These are phyloP conservation scores for Lycocorax pyrrhopterus DNA, from an alignment of 2,113 vertebrate genomes.

Conservation along the genomic window DNA sequence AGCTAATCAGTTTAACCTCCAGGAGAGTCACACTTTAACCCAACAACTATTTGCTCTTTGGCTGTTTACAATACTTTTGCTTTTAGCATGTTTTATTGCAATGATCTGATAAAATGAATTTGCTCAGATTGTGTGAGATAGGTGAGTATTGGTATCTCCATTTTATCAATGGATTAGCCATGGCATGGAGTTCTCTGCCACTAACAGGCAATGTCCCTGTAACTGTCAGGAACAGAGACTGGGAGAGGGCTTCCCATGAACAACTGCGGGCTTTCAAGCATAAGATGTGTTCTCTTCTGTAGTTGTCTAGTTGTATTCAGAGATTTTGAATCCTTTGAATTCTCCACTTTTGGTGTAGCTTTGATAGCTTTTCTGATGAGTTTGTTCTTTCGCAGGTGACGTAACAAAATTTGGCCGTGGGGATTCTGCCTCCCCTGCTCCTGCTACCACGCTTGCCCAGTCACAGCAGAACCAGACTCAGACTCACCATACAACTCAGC, in stretches of 20 bases:
- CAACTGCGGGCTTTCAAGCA: background rate
- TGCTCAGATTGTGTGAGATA: background rate
- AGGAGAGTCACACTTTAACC: background rate
- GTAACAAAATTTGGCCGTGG: constrained; percentile 91
- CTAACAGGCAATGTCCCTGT: background rate
- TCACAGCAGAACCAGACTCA: constrained; percentile 83
- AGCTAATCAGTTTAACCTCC: constrained; percentile 1
- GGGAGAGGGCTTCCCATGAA: background rate
- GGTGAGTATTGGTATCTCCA: background rate
- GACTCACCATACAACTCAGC: constrained; percentile 86
- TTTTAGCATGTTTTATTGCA: background rate
- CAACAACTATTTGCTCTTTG: background rate
- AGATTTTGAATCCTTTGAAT: background rate
- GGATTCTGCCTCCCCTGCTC: constrained; percentile 90
- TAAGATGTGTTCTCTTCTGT: background rate
- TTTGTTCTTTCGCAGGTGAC: constrained; percentile 76
- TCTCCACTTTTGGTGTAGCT: background rate
- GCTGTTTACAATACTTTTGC: background rate
- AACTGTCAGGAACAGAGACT: background rate
- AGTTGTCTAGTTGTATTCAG: background rate
- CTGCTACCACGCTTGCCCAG: constrained; percentile 83
- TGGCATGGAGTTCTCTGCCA: background rate
- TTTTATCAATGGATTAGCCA: background rate
- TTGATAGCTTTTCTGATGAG: background rate
- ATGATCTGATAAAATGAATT: background rate